Conservation (phyloP, 2,888 invertebrate genomes). For the Dorcus parallelipipedus region DNA sequence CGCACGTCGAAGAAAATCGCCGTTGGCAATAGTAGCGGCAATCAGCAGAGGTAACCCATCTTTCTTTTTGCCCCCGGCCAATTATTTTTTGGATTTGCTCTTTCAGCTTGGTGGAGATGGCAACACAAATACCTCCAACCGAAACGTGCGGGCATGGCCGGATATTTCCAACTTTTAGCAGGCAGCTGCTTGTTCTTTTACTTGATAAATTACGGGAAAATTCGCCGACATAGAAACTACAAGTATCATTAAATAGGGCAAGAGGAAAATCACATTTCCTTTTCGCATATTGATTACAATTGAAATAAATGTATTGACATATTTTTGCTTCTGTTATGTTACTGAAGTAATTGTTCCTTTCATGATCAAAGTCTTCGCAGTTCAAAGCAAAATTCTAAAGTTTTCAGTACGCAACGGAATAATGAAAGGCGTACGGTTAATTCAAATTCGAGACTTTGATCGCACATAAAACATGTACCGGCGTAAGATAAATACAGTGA, state of each 20-base stretch:
- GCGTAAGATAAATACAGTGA: no score
- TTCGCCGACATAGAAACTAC: slow-evolving; percentile 78
- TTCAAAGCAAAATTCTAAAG: no score
- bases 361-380: no score
- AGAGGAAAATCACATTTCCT: no score
- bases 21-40: slow-evolving; percentile 62
- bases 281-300: no score
- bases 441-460: no score
- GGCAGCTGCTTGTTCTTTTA: slow-evolving; percentile 76
- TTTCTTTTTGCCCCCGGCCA: background rate
- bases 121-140: slow-evolving; percentile 83
- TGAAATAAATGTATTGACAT: no score
- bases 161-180: slow-evolving; percentile 69
- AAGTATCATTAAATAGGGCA: slow-evolving; percentile 73
- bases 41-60: slow-evolving; percentile 64
- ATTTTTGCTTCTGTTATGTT: no score
- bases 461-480: no score
- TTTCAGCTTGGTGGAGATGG: slow-evolving; percentile 85
- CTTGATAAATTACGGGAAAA: slow-evolving; percentile 72
- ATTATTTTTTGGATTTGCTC: slow-evolving; percentile 25
- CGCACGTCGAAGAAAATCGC: slow-evolving; percentile 76
- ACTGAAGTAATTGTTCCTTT: no score
- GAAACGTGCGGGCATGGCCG: slow-evolving; percentile 71
- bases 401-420: no score
- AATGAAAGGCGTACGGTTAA: no score